Evolutionary conservation across 1,140 invertebrate genomes (phyloP).

Genomic region (Tetraneura akinire): DNA sequence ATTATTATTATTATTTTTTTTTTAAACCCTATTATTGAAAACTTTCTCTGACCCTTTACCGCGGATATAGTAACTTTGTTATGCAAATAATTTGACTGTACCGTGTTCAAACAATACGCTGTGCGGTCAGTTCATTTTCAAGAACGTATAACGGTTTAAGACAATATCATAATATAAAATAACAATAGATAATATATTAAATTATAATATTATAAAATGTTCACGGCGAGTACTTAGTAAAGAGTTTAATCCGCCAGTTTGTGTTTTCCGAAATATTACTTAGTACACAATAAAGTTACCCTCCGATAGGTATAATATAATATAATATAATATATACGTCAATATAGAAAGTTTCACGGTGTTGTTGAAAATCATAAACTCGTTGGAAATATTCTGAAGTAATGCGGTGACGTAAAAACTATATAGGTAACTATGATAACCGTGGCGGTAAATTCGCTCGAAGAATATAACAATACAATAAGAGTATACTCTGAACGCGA

Average conservation of each 20-base stretch:
- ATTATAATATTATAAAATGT: no score
- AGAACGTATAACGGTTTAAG: neutral
- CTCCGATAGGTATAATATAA: no score
- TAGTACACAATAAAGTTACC: neutral
- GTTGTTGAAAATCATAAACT: neutral
- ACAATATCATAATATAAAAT: no score
- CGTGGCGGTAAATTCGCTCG: no score
- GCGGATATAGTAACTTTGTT: neutral
- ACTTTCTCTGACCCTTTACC: neutral
- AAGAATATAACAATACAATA: no score
- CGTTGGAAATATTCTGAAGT: no score
- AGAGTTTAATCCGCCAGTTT: neutral
- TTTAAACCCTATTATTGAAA: neutral
- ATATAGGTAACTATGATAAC: no score
- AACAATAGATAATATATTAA: conserved; percentile 8
- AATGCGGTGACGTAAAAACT: no score
- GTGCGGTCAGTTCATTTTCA: neutral
- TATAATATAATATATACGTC: no score
- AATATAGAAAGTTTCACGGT: neutral
- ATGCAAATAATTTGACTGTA: neutral
- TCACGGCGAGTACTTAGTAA: neutral
- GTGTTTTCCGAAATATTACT: neutral
- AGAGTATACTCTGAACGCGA: no score
- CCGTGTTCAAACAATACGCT: no score
- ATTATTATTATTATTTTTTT: no score